phyloP scores from a whole-genome alignment of 2,113 vertebrate species.

The Clarias macrocephalus region DNA sequence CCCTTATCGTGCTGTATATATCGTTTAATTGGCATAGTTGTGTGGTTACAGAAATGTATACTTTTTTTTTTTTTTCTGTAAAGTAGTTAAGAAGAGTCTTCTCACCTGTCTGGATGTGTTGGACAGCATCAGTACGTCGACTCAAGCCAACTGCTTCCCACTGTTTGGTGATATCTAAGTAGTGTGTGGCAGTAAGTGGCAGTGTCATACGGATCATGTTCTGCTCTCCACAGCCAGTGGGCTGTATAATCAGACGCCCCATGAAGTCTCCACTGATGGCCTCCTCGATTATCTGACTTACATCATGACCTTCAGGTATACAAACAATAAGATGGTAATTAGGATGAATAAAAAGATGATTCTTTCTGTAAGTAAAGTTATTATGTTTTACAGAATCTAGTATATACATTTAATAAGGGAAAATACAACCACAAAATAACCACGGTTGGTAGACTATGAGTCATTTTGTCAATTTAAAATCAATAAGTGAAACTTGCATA shows the following conservation, averaged over 20 bases:
- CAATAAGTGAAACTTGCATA: too few species aligned
- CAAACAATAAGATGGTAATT: neutral
- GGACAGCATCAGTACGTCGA: slow-evolving; percentile 50
- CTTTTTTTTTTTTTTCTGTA: neutral
- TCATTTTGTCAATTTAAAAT: too few species aligned
- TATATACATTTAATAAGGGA: neutral
- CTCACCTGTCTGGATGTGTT: slow-evolving; percentile 57
- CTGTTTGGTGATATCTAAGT: slow-evolving; percentile 59
- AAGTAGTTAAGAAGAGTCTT: neutral
- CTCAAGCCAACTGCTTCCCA: slow-evolving; percentile 57
- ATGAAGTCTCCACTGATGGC: slow-evolving; percentile 54
- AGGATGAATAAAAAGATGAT: neutral
- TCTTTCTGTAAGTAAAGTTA: neutral
- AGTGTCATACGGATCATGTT: slow-evolving; percentile 55
- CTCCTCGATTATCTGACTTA: slow-evolving; percentile 57
- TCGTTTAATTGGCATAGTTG: neutral
- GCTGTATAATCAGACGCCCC: slow-evolving; percentile 48
- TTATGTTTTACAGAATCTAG: neutral
- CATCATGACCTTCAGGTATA: slow-evolving; percentile 58
- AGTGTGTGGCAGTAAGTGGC: slow-evolving; percentile 54
- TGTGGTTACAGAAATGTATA: neutral
- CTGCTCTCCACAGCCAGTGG: slow-evolving; percentile 58
- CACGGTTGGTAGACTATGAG: too few species aligned
- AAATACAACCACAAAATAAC: too few species aligned
- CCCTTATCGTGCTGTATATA: too few species aligned